Evolutionary conservation across 2,888 invertebrate genomes (phyloP).

Genomic region (Leptopterna dolabrata): DNA sequence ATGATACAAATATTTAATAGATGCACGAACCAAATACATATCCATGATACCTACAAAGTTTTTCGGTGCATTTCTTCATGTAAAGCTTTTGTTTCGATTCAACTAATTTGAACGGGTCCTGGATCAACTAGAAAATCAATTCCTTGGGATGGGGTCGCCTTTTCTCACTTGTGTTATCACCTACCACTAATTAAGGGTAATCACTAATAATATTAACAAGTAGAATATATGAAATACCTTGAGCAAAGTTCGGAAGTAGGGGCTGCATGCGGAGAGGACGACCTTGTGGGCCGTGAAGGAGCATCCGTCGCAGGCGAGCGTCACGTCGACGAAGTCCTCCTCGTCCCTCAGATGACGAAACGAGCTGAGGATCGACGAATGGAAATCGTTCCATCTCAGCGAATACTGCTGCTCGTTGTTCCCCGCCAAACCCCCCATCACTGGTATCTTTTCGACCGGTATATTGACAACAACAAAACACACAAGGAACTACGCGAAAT

Average conservation of each 20-base stretch:
- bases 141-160: too few relatives aligned
- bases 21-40: too few relatives aligned
- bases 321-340: conserved; percentile 94
- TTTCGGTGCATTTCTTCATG: too few relatives aligned
- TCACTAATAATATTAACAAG: too few relatives aligned
- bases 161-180: too few relatives aligned
- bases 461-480: neutral
- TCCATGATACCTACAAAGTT: too few relatives aligned
- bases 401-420: conserved; percentile 84
- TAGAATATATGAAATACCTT: conserved; percentile 73
- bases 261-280: conserved; percentile 92
- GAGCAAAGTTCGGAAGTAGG: conserved; percentile 87
- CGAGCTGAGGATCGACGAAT: conserved; percentile 88
- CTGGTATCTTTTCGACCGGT: conserved; percentile 57
- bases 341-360: conserved; percentile 89
- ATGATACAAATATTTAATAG: too few relatives aligned
- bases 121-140: too few relatives aligned
- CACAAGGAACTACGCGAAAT: conserved; percentile 25
- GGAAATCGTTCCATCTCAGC: conserved; percentile 94
- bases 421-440: conserved; percentile 64
- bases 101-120: too few relatives aligned
- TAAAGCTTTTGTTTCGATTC: too few relatives aligned
- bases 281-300: conserved; percentile 92
- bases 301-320: conserved; percentile 86
- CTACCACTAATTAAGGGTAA: too few relatives aligned